Evolutionary conservation across 92 coral and sea anemone genomes (phyloP).

Genomic region (Umimayanthus kanabou): DNA sequence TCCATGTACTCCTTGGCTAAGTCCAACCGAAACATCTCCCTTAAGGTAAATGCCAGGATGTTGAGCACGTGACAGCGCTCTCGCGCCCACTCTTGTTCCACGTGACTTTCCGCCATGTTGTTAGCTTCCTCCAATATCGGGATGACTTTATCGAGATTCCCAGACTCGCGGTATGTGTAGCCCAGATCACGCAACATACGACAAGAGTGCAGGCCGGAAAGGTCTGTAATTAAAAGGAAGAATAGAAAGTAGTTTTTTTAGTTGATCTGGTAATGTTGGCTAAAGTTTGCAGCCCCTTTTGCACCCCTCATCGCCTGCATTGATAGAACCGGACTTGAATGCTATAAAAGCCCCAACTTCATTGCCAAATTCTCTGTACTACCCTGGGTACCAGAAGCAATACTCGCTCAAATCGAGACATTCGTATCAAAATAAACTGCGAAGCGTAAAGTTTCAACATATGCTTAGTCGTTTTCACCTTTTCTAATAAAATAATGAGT

Average conservation of each 20-base stretch:
- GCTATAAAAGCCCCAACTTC: no score
- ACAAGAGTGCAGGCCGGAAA: conserved; percentile 54
- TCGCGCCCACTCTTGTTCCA: conserved; percentile 60
- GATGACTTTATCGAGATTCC: conserved; percentile 62
- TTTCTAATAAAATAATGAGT: no score
- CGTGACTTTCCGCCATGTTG: conserved; percentile 56
- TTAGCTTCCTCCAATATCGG: conserved; percentile 77
- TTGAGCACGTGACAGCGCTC: conserved; percentile 68
- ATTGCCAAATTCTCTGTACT: no score
- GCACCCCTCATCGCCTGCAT: background rate
- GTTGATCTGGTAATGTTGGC: background rate
- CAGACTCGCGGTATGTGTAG: conserved; percentile 87
- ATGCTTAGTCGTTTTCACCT: background rate
- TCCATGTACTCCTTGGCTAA: conserved; percentile 79
- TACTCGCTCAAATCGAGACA: no score
- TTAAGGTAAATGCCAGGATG: conserved; percentile 76
- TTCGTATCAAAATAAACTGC: no score
- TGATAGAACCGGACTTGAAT: no score
- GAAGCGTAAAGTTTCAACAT: background rate
- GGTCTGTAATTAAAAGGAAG: background rate
- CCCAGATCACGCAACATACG: conserved; percentile 76
- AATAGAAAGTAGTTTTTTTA: no score
- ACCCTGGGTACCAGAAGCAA: no score
- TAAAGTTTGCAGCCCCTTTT: background rate
- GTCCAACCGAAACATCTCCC: conserved; percentile 76